A percentile compares a stretch with the other conserved stretches of the same genome.
Conservation (phyloP, 1,140 invertebrate species). For the Brachionus calyciflorus region DNA sequence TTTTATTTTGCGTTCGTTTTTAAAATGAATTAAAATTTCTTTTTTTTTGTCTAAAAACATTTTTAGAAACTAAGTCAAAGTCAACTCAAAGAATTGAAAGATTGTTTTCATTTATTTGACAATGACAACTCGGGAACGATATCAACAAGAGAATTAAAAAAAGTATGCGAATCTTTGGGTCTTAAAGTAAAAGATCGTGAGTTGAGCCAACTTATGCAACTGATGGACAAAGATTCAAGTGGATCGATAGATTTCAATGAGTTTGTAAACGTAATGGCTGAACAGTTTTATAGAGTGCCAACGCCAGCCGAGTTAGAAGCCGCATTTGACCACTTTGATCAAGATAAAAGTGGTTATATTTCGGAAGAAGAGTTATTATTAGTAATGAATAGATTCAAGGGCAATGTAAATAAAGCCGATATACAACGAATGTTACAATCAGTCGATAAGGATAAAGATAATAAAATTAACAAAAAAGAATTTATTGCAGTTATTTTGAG, state of each 20-base stretch:
- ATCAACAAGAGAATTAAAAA: neutral
- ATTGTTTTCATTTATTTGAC: constrained; percentile 42
- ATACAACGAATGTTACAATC: neutral
- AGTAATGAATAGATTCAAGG: neutral
- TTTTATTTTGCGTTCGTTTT: too few species aligned
- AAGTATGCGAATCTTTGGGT: neutral
- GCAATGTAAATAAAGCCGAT: neutral
- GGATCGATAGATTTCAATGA: constrained; percentile 35
- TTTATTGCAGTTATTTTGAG: constrained; percentile 1
- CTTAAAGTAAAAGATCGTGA: neutral
- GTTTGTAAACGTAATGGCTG: constrained; percentile 26
- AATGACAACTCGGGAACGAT: constrained; percentile 5
- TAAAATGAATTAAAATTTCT: too few species aligned
- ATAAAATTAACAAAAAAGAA: constrained; percentile 20
- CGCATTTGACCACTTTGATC: constrained; percentile 42
- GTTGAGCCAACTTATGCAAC: neutral
- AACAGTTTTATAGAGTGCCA: constrained; percentile 1
- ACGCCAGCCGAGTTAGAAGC: neutral
- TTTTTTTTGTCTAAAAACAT: neutral
- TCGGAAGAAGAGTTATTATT: neutral
- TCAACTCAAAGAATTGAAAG: neutral
- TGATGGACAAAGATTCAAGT: constrained; percentile 30
- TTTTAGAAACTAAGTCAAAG: neutral
- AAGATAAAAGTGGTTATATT: constrained; percentile 35
- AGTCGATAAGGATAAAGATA: constrained; percentile 18